A percentile compares a stretch with the other conserved stretches of the same genome.
Conservation (phyloP, 1,140 invertebrate species). For the Triops cancriformis region DNA sequence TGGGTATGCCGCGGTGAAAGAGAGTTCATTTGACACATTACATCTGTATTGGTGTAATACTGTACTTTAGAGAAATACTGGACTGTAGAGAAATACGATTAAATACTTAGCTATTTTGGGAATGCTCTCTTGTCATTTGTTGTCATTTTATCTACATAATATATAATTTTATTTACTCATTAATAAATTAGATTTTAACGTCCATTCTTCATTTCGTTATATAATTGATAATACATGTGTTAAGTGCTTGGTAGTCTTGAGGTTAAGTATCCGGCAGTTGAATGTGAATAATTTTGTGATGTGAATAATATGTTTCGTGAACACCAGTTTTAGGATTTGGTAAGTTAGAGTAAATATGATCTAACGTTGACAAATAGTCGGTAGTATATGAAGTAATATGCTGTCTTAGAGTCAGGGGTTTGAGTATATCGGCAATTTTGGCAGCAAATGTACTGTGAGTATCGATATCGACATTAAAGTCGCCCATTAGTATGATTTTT, state of each 20-base stretch:
- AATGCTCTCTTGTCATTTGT: not conserved
- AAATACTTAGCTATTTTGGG: not conserved
- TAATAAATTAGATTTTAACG: not conserved
- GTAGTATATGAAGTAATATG: not conserved
- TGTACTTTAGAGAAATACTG: too few species aligned
- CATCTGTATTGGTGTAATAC: not conserved
- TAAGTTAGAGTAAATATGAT: not conserved
- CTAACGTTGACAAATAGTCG: too few species aligned
- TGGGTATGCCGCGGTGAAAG: not conserved
- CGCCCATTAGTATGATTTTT: not conserved
- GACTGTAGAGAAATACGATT: not conserved
- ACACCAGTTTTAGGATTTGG: not conserved
- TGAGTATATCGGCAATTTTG: not conserved
- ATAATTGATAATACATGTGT: not conserved
- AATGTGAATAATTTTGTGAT: too few species aligned
- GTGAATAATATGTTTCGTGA: not conserved
- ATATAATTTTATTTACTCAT: not conserved
- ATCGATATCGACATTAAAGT: not conserved
- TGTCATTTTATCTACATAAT: not conserved
- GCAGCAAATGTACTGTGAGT: not conserved
- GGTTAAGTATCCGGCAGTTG: not conserved
- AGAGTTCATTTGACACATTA: not conserved
- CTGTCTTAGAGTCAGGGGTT: not conserved
- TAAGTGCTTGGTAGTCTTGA: not conserved
- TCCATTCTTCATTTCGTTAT: not conserved